Evolutionary conservation across 1,140 invertebrate genomes (phyloP).

Genomic region (Teleogryllus occipitalis): DNA sequence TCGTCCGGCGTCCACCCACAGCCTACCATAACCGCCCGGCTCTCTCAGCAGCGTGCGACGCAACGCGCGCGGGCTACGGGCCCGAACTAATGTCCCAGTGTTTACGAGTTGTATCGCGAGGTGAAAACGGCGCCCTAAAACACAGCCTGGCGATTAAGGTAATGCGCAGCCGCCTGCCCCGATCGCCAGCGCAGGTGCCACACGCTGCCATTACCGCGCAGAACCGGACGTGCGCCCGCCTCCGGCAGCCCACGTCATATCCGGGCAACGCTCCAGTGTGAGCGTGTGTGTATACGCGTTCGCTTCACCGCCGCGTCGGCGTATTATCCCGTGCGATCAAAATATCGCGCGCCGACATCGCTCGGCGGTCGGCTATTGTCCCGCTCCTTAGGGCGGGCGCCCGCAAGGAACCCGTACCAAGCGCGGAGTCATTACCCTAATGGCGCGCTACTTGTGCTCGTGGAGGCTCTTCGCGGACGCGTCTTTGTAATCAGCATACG

Average conservation of each 20-base stretch:
- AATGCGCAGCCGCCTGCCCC: not conserved
- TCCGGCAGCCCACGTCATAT: not conserved
- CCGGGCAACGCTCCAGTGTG: not conserved
- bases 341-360: not conserved
- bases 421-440: not conserved
- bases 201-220: not conserved
- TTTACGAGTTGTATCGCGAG: not conserved
- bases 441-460: not conserved
- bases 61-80: too few relatives aligned
- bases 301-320: not conserved
- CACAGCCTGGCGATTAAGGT: not conserved
- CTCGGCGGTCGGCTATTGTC: not conserved
- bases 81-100: too few relatives aligned
- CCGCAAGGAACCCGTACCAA: not conserved
- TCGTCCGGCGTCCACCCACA: too few relatives aligned
- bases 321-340: not conserved
- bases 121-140: not conserved
- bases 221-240: not conserved
- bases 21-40: too few relatives aligned
- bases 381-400: too few relatives aligned
- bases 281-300: not conserved
- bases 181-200: not conserved
- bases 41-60: too few relatives aligned
- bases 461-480: not conserved
- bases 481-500: not conserved